A percentile compares a stretch with the other conserved stretches of the same genome.
Evolutionary conservation across 2,888 invertebrate species (phyloP).

Genomic region (Chouioia cunea): DNA sequence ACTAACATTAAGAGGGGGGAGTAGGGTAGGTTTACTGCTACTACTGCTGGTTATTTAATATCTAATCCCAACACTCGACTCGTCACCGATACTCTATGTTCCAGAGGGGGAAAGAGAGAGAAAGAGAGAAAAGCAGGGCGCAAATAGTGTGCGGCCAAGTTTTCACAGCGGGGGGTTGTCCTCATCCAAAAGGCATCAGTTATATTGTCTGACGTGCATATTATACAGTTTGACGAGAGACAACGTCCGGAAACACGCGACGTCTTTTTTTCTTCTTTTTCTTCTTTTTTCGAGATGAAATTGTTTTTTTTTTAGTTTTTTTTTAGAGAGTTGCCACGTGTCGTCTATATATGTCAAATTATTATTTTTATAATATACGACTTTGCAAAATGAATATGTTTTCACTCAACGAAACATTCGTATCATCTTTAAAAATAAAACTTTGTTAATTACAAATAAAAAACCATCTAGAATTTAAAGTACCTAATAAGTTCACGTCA

Average conservation of each 20-base stretch:
- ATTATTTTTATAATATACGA: too few species aligned
- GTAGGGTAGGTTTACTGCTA: conserved; percentile 45
- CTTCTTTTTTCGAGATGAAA: too few species aligned
- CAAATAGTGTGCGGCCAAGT: conserved; percentile 43
- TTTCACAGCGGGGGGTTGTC: conserved; percentile 37
- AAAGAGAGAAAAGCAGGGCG: not conserved
- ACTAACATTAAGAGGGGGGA: conserved; percentile 7
- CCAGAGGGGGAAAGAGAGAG: conserved; percentile 31
- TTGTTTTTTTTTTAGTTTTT: not conserved
- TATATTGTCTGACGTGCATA: not conserved
- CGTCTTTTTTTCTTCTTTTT: too few species aligned
- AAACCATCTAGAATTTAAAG: too few species aligned
- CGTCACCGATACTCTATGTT: conserved; percentile 59
- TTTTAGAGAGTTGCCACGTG: not conserved
- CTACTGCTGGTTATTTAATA: conserved; percentile 67
- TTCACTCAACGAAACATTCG: too few species aligned
- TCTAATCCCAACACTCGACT: conserved; percentile 65
- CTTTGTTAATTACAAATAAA: too few species aligned
- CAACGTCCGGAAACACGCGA: too few species aligned
- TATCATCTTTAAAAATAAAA: too few species aligned
- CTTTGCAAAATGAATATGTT: too few species aligned
- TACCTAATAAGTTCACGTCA: too few species aligned
- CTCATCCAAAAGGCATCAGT: conserved; percentile 33
- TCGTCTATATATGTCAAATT: too few species aligned
- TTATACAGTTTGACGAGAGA: not conserved